Conservation (phyloP, 2,113 vertebrate species). For the Malurus elegans region DNA sequence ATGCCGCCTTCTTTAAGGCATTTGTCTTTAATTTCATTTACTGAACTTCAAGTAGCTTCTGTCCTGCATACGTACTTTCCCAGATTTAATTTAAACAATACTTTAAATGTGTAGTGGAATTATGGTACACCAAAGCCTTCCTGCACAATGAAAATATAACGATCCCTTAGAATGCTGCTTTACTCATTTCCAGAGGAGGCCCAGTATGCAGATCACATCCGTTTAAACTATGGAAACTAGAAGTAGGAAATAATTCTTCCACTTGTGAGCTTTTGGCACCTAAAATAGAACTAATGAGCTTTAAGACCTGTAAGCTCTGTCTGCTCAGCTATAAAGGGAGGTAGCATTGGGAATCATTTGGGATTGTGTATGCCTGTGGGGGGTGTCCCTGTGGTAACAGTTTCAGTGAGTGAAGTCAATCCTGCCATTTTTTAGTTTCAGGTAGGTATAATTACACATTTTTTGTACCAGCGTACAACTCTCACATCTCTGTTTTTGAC, state of each 20-base stretch:
- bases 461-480: background rate
- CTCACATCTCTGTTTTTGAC: background rate
- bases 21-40: background rate
- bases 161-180: background rate
- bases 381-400: background rate
- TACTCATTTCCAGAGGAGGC: background rate
- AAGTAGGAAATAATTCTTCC: background rate
- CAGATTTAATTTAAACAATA: background rate
- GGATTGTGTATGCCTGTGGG: background rate
- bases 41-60: background rate
- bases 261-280: background rate
- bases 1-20: background rate
- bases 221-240: background rate
- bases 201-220: background rate
- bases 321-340: background rate
- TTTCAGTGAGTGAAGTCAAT: background rate
- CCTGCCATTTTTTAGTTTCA: background rate
- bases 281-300: background rate
- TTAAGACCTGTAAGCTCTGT: background rate
- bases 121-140: background rate
- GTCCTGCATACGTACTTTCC: background rate
- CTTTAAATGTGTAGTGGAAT: background rate
- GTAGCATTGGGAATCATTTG: background rate
- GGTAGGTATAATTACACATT: accelerated
- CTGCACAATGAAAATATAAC: background rate